Evolutionary conservation across 1,140 invertebrate genomes (phyloP), one percentile per base, ranked within the genome.

Genomic region (Carcinoscorpius rotundicauda): DNA sequence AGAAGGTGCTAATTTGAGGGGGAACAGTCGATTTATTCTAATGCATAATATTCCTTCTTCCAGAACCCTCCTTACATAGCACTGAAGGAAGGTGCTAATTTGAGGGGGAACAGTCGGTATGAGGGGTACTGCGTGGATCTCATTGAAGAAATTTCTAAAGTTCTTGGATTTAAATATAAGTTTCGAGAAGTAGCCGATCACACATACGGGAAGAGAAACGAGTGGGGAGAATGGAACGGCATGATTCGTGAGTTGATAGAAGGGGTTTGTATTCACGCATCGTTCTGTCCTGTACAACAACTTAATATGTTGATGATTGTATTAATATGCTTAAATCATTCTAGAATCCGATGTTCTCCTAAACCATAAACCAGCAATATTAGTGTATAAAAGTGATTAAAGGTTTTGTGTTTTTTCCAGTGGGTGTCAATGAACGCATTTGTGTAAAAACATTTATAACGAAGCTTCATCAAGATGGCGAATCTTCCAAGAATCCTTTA

Each of bases 131-230:
- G 81, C 73, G 76, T 83, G 48, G 82, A 83, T 72, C 70, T 83
- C 48, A 67, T 83, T 10, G 66, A 69, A 10, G 75, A 79, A 55
- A 71, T 79, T 5, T 68, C 76, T 48, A 71, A 76, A 11, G 51
- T 86, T 71, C 77, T 93, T 3, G 84, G 87, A 29, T 96, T 96
- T 76, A 93, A 89, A 73, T 97, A 92, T 72, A 88, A 86, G 0
- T 87, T 93, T 71, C 79, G 83, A 55, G 4, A 64, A 9, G 88
- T 93, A 73, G 78, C 80, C 52, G 88, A 91, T 75, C 83, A 83
- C 60, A 80, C 80, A 52, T 91, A 93, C 76, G 93, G 92, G 6
- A 80, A 78, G 8, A 76, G 79, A 4, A 81, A 88, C 72, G 74
- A 78, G 29, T 77, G 76, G 51, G 80, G 81, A 5, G 78, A 87